Evolutionary conservation across 2,888 invertebrate species (phyloP), one percentile per base, ranked within the genome.

Genomic region (Epinotia bilunana): DNA sequence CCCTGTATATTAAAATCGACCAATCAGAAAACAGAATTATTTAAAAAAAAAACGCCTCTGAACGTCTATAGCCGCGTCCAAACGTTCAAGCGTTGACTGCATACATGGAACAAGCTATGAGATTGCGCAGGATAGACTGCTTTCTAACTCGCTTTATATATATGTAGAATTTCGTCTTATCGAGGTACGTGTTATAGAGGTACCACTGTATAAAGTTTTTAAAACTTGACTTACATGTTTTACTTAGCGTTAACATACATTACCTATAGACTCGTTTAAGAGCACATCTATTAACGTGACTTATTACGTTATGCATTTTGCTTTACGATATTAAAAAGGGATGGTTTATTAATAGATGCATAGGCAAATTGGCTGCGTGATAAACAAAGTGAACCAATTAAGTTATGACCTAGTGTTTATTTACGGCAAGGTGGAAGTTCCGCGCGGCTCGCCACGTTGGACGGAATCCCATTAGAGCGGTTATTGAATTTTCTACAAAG

Each of bases 381-480:
- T 60, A 69, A 69, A 69, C 69, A 69, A 69, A 69, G 69, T 60
- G 69, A 69, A 69, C 58, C 70, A 71, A 71, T 71, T 62, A 62
- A 62, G 53, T 71, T 71, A 49, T 55, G 63, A 39, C 61, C 65
- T 72, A 62, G 65, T 49, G 71, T 72, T 75, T 72, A 65, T 71
- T 67, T 62, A 78, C 81, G 83, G 83, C 80, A 79, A 82, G 85
- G 78, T 82, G 85, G 83, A 83, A 83, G 91, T 89, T 86, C 89
- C 91, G 89, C 87, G 87, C 88, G 89, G 90, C 86, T 90, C 86
- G 83, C 86, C 87, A 80, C 79, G 86, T 87, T 82, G 85, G 80
- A 85, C 90, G 88, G 86, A 92, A 91, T 93, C 90, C 92, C 85
- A 93, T 93, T 92, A 91, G 84, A 87, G 85, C 84, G 88, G 88